phyloP scores from a whole-genome alignment of 2,113 vertebrate species.

The Tragelaphus scriptus region DNA sequence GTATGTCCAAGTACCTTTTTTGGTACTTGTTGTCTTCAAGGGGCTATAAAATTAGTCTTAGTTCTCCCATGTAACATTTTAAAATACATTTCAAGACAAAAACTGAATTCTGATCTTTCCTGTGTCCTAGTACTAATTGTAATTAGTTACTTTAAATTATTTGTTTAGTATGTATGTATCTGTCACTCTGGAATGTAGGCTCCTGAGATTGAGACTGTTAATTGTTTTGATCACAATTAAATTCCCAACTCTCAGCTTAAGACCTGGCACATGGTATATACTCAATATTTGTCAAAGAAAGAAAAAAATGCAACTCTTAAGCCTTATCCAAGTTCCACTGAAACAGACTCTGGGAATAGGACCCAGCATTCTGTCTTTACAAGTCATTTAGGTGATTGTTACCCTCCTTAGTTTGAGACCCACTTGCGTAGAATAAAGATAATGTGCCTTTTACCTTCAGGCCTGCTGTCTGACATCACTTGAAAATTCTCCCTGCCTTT shows the following conservation, averaged over 20 bases:
- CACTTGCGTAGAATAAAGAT: background rate
- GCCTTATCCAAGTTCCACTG: background rate
- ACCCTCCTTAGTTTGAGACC: background rate
- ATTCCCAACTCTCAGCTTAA: background rate
- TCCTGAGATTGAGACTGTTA: background rate
- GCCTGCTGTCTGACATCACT: background rate
- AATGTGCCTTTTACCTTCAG: background rate
- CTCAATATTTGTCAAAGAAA: conserved; percentile 4
- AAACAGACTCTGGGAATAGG: background rate
- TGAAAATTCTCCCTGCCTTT: conserved; percentile 2
- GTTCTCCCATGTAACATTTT: background rate
- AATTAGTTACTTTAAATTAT: conserved; percentile 41
- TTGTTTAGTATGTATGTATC: conserved; percentile 38
- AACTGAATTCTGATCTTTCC: background rate
- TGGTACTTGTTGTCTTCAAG: background rate
- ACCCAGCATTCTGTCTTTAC: background rate
- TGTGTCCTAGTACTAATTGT: background rate
- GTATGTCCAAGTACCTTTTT: background rate
- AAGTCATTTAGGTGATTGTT: background rate
- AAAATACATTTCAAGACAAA: conserved; percentile 29
- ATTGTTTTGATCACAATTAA: conserved; percentile 15
- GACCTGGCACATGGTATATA: background rate
- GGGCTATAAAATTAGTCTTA: background rate
- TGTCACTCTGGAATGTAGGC: background rate
- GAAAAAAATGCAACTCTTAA: background rate